phyloP scores from a whole-genome alignment of 1,140 invertebrate genomes.

The Diabrotica undecimpunctata region DNA sequence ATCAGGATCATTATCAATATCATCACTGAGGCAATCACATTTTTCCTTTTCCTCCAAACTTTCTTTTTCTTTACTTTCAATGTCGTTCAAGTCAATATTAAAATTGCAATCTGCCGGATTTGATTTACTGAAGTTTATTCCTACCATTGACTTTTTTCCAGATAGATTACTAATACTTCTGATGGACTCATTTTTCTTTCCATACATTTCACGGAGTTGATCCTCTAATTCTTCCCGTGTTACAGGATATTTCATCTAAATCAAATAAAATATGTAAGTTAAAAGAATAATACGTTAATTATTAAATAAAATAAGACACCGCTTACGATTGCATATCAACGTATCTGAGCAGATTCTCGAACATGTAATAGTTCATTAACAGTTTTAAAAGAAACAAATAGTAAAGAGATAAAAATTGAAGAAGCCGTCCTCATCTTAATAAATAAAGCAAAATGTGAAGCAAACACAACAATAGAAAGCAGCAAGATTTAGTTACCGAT shows the following conservation, averaged over 20 bases:
- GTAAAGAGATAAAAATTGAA: too few species aligned
- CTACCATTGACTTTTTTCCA: slow-evolving; percentile 24
- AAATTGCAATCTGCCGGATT: slow-evolving; percentile 27
- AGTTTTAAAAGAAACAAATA: too few species aligned
- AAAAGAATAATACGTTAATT: slow-evolving; percentile 6
- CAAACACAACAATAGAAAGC: too few species aligned
- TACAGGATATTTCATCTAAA: slow-evolving; percentile 36
- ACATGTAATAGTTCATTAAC: too few species aligned
- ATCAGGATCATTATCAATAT: slow-evolving; percentile 5
- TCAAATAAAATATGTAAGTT: neutral
- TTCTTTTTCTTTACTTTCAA: slow-evolving; percentile 11
- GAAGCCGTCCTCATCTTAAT: too few species aligned
- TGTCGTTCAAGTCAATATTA: neutral
- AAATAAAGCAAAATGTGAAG: too few species aligned
- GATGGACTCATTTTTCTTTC: slow-evolving; percentile 14
- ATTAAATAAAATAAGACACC: too few species aligned
- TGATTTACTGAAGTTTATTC: slow-evolving; percentile 39
- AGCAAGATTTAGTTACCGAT: too few species aligned
- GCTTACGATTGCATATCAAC: too few species aligned
- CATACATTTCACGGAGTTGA: slow-evolving; percentile 34
- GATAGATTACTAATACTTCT: slow-evolving; percentile 32
- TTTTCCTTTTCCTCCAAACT: slow-evolving; percentile 24
- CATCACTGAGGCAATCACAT: slow-evolving; percentile 21
- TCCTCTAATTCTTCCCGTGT: slow-evolving; percentile 37
- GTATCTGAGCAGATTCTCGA: too few species aligned